A percentile compares a stretch with the other conserved stretches of the same genome.
These are phyloP conservation scores for Tenrec ecaudatus DNA, from an alignment of 2,113 vertebrate genomes.

Conservation along the genomic window DNA sequence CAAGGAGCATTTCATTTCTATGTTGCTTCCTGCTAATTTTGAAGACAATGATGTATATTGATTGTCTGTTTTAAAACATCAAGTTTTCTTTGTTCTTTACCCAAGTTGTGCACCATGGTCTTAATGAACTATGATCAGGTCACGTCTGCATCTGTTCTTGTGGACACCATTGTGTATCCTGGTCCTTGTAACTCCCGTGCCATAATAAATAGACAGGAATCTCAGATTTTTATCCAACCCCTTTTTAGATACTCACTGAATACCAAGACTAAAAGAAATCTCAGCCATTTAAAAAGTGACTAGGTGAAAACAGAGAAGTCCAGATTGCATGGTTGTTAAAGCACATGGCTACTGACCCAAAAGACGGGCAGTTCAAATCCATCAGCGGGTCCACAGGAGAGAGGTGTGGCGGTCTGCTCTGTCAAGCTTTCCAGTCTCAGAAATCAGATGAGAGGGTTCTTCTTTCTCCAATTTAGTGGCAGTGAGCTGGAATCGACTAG, in stretches of 20 bases:
- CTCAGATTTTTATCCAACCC: background rate
- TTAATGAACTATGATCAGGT: background rate
- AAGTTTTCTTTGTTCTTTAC: conserved; percentile 31
- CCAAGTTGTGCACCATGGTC: background rate
- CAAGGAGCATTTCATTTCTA: conserved; percentile 16
- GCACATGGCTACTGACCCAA: background rate
- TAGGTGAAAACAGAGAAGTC: background rate
- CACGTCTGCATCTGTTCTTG: conserved; percentile 30
- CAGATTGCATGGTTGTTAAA: background rate
- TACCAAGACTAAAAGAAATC: background rate
- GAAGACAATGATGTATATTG: background rate
- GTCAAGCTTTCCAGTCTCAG: background rate
- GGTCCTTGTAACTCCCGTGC: background rate
- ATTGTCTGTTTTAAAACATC: background rate
- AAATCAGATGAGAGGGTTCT: background rate
- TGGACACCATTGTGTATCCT: background rate
- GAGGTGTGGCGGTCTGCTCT: background rate
- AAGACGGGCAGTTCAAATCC: background rate
- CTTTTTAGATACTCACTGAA: background rate
- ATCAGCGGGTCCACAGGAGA: background rate
- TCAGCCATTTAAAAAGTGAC: conserved; percentile 50
- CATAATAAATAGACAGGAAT: background rate
- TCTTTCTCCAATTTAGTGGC: background rate
- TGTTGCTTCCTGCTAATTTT: background rate
- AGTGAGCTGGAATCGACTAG: background rate